Evolutionary conservation across 2,888 invertebrate genomes (phyloP).

Genomic region (Anoncus sp.): DNA sequence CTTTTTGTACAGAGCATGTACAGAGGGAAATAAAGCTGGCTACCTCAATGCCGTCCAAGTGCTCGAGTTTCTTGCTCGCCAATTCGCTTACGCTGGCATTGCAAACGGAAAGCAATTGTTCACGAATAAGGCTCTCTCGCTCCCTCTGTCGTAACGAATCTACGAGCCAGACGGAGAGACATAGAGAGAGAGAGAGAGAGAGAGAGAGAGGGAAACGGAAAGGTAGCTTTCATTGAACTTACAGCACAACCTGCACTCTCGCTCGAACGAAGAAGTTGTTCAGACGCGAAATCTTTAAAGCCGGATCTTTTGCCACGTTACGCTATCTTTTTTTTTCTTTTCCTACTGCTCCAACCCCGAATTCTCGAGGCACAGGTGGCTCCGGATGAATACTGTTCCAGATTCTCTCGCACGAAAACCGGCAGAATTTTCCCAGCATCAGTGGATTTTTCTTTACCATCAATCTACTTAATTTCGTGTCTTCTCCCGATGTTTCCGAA

Average conservation of each 20-base stretch:
- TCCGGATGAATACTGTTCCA: background rate
- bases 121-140: constrained; percentile 40
- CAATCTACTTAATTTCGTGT: background rate
- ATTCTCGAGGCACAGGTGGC: background rate
- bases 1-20: constrained; percentile 23
- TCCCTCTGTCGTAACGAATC: constrained; percentile 37
- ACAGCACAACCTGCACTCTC: background rate
- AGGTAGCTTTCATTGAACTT: background rate
- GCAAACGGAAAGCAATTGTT: constrained; percentile 53
- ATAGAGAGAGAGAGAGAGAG: constrained; percentile 9
- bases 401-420: background rate
- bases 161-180: background rate
- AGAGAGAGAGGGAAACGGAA: background rate
- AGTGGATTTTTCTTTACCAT: background rate
- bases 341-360: no score
- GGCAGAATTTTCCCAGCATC: background rate
- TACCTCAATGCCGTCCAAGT: constrained; percentile 7
- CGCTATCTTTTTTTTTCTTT: no score
- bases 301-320: background rate
- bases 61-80: constrained; percentile 30
- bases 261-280: background rate
- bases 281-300: background rate
- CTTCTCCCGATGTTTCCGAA: background rate
- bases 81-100: constrained; percentile 40
- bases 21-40: constrained; percentile 35